These are phyloP conservation scores for Gonioctena quinquepunctata DNA, from an alignment of 1,140 invertebrate genomes.

Conservation along the genomic window DNA sequence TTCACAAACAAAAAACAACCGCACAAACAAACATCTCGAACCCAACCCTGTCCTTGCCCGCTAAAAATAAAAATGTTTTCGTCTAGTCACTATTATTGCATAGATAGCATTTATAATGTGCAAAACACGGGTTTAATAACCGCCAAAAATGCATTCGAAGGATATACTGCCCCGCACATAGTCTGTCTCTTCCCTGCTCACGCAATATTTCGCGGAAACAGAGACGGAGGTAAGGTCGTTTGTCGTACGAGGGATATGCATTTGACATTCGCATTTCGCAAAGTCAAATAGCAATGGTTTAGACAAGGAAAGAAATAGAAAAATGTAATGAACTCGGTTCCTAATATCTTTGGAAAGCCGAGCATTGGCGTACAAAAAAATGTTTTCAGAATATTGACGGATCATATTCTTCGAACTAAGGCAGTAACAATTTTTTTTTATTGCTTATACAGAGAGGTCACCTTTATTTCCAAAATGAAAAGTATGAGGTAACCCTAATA, in stretches of 20 bases:
- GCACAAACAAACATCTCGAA: constrained; percentile 5
- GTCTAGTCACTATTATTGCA: constrained; percentile 29
- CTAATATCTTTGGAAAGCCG: constrained; percentile 14
- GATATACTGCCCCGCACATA: neutral
- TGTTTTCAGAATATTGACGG: no score
- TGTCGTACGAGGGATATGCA: constrained; percentile 9
- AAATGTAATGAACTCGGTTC: constrained; percentile 18
- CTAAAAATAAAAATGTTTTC: constrained; percentile 25
- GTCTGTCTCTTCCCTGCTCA: neutral
- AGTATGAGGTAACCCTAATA: no score
- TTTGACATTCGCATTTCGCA: constrained; percentile 39
- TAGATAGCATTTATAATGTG: constrained; percentile 27
- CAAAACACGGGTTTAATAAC: constrained; percentile 25
- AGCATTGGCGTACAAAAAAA: constrained; percentile 12
- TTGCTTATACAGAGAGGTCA: no score
- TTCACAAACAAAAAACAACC: neutral
- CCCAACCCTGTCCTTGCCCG: constrained; percentile 7
- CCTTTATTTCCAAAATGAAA: no score
- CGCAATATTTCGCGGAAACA: neutral
- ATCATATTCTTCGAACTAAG: no score
- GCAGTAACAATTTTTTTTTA: no score
- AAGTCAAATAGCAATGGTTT: constrained; percentile 37
- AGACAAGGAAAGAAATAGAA: constrained; percentile 23
- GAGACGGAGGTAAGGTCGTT: neutral
- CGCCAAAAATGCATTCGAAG: constrained; percentile 34